Evolutionary conservation across 2,888 invertebrate species (phyloP).

Genomic region (Acanthosepion esculentum): DNA sequence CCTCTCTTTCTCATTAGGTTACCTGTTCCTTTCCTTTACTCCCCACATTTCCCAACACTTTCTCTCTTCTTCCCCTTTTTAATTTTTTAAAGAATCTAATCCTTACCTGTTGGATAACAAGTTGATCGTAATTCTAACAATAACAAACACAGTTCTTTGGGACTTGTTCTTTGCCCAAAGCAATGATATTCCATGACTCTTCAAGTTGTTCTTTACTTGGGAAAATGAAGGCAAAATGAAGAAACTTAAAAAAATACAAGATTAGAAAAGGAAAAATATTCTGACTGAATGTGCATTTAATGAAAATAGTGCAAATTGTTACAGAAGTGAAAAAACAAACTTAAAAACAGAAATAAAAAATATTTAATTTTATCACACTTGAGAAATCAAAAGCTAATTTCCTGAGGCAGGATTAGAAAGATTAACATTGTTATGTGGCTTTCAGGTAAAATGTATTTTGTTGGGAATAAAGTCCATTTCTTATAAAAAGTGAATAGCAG

Average conservation of each 20-base stretch:
- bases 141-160: conserved; percentile 22
- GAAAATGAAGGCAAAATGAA: not conserved
- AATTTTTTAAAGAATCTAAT: not conserved
- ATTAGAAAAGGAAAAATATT: conserved; percentile 33
- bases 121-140: not conserved
- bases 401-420: not conserved
- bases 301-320: conserved; percentile 33
- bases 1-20: accelerated
- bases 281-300: conserved; percentile 33
- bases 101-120: conserved; percentile 20
- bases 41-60: too few species aligned
- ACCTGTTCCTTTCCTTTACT: not conserved
- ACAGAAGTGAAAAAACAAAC: not conserved
- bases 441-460: not conserved
- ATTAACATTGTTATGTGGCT: not conserved
- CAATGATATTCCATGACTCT: conserved; percentile 23
- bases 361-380: conserved; percentile 13
- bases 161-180: not conserved
- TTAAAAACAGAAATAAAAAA: not conserved
- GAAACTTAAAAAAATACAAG: not conserved
- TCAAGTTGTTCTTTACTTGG: not conserved
- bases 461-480: not conserved
- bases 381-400: conserved; percentile 22
- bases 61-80: not conserved
- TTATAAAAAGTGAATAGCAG: not conserved